phyloP scores from a whole-genome alignment of 2,113 vertebrate genomes.

The Bujurquina vittata region DNA sequence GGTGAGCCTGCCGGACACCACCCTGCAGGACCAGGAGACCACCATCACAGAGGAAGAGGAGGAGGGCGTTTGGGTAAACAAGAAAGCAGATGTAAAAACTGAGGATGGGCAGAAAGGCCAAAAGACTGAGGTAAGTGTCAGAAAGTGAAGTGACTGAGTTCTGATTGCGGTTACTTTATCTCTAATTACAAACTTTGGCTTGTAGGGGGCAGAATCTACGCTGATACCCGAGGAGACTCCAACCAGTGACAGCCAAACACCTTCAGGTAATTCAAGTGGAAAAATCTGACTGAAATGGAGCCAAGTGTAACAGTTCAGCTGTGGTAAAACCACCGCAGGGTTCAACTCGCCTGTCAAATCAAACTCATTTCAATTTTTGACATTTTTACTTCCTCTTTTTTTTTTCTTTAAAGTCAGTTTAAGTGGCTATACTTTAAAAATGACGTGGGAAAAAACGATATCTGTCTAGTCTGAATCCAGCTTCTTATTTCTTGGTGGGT shows the following conservation, averaged over 20 bases:
- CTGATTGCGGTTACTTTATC: background rate
- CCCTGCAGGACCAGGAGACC: slow-evolving; percentile 75
- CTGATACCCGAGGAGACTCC: background rate
- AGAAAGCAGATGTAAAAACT: background rate
- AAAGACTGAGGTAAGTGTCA: background rate
- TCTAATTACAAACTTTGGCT: background rate
- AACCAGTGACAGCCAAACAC: background rate
- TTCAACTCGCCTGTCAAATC: too few species aligned
- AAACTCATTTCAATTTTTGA: too few species aligned
- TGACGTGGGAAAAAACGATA: too few species aligned
- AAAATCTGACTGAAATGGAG: background rate
- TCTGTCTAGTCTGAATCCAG: too few species aligned
- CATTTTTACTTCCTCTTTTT: too few species aligned
- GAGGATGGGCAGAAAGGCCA: background rate
- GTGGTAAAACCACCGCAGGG: background rate
- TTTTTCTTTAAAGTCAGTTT: too few species aligned
- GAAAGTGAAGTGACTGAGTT: background rate
- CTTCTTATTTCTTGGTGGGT: too few species aligned
- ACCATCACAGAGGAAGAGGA: slow-evolving; percentile 35
- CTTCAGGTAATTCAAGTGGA: slow-evolving; percentile 42
- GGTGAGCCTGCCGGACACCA: slow-evolving; percentile 83
- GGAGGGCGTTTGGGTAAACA: background rate
- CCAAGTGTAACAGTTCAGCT: background rate
- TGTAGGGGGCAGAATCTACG: slow-evolving; percentile 21
- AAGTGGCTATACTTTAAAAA: too few species aligned